A percentile compares a stretch with the other conserved stretches of the same genome.
phyloP scores from a whole-genome alignment of 2,113 vertebrate species.

The Chitala chitala region DNA sequence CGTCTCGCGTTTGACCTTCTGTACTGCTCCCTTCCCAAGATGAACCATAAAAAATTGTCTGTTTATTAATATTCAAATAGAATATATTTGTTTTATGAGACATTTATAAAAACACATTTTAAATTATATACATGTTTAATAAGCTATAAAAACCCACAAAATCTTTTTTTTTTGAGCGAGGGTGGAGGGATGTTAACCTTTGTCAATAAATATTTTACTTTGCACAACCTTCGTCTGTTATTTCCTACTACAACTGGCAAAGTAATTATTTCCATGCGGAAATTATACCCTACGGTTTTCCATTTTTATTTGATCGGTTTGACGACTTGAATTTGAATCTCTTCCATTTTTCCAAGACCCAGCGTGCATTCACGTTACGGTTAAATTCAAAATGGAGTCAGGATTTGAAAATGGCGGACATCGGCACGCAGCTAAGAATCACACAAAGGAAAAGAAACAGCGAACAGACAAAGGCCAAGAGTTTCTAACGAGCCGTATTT shows the following conservation, averaged over 20 bases:
- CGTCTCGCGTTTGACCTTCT: no score
- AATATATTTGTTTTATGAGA: no score
- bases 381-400: conserved; percentile 28
- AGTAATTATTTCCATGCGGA: not conserved
- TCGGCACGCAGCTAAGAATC: not conserved
- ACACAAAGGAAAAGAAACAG: not conserved
- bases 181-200: not conserved
- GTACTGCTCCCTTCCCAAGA: no score
- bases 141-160: no score
- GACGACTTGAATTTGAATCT: not conserved
- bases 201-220: not conserved
- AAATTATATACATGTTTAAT: no score
- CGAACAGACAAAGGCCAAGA: not conserved
- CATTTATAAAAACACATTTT: no score
- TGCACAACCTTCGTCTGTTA: not conserved
- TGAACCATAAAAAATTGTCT: no score
- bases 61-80: no score
- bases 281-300: not conserved
- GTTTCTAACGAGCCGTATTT: not conserved
- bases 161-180: no score
- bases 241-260: not conserved
- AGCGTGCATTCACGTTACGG: not conserved
- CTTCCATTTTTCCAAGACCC: not conserved
- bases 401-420: conserved; percentile 21
- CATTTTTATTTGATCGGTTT: not conserved